Conservation (phyloP, 2,113 vertebrate genomes). For the Chroicocephalus ridibundus region DNA sequence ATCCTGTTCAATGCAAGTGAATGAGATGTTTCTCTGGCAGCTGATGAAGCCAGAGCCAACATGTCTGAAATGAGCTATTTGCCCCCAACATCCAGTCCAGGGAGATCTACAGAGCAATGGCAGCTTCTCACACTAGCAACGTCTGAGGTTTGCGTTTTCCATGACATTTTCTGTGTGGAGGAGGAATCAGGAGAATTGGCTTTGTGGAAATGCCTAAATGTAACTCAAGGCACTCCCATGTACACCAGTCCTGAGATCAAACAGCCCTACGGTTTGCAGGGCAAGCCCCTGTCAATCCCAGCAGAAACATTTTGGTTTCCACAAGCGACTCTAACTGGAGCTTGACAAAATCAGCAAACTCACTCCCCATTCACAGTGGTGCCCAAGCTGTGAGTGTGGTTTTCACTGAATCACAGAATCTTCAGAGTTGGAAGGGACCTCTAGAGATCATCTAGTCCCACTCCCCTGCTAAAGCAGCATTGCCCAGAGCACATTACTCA, state of each 20-base stretch:
- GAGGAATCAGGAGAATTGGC: neutral
- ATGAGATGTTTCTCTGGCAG: neutral
- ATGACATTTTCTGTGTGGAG: neutral
- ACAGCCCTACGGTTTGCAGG: neutral
- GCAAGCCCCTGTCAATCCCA: neutral
- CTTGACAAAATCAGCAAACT: neutral
- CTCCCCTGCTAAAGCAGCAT: no score
- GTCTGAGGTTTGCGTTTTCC: neutral
- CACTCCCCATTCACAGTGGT: neutral
- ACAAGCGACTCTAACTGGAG: neutral
- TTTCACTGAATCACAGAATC: no score
- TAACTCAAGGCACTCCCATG: fast-evolving
- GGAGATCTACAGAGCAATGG: neutral
- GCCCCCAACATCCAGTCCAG: neutral
- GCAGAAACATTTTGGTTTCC: neutral
- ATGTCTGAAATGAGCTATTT: neutral
- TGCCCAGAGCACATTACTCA: no score
- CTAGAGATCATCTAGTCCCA: no score
- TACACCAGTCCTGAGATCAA: neutral
- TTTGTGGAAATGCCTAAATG: neutral
- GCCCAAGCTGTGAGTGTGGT: neutral
- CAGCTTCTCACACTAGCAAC: neutral
- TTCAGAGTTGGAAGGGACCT: no score
- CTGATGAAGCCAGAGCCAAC: neutral
- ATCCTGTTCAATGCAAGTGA: fast-evolving